Evolutionary conservation across 2,888 invertebrate species (phyloP).

Genomic region (Sclerodermus sp.): DNA sequence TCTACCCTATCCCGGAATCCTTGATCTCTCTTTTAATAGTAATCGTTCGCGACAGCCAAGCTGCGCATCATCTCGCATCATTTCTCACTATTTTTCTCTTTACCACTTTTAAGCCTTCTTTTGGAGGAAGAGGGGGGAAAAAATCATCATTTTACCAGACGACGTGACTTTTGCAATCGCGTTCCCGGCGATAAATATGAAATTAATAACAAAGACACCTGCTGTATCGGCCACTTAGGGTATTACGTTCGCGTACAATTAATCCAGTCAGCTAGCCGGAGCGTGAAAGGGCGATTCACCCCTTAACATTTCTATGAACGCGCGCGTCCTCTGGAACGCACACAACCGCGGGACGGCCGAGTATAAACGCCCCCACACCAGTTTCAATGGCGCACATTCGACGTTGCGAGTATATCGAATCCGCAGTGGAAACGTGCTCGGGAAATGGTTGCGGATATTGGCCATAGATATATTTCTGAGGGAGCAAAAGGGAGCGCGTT

Average conservation of each 20-base stretch:
- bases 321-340: not conserved
- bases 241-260: conserved; percentile 21
- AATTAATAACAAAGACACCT: conserved; percentile 13
- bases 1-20: too few relatives aligned
- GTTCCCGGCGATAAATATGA: too few relatives aligned
- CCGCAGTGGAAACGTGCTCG: conserved; percentile 38
- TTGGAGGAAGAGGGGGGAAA: too few relatives aligned
- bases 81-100: too few relatives aligned
- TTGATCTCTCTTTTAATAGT: too few relatives aligned
- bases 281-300: conserved; percentile 10
- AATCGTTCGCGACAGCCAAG: too few relatives aligned
- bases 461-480: conserved; percentile 40
- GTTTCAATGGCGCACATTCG: conserved; percentile 6
- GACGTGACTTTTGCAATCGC: too few relatives aligned
- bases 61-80: too few relatives aligned
- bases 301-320: conserved; percentile 12
- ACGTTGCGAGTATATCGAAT: conserved; percentile 32
- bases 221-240: conserved; percentile 25
- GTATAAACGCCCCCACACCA: not conserved
- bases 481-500: conserved; percentile 49
- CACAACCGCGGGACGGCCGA: not conserved
- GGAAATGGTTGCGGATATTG: conserved; percentile 49
- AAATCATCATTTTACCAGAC: too few relatives aligned
- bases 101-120: too few relatives aligned
- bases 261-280: conserved; percentile 20